Evolutionary conservation across 2,113 vertebrate species (phyloP).

Genomic region (Chlorodrepanis virens): DNA sequence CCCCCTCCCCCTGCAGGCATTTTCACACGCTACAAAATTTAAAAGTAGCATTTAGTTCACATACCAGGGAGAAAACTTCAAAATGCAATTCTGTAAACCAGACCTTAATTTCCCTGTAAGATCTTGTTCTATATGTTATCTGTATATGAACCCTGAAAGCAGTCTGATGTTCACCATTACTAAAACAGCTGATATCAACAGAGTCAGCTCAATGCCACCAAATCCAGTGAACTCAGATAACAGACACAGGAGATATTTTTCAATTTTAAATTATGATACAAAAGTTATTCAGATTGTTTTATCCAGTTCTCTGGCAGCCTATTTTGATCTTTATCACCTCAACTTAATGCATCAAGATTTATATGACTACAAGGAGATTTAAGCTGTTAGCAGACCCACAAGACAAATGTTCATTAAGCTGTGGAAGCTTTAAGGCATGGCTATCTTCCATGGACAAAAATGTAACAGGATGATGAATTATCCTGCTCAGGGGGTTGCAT

Average conservation of each 20-base stretch:
- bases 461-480: neutral
- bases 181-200: neutral
- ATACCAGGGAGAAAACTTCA: neutral
- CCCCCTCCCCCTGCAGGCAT: accelerated
- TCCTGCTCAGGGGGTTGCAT: neutral
- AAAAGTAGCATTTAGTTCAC: neutral
- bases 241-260: neutral
- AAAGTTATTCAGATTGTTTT: neutral
- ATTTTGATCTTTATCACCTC: neutral
- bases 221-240: neutral
- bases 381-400: neutral
- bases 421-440: neutral
- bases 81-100: neutral
- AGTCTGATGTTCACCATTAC: neutral
- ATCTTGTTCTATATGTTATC: neutral
- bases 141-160: neutral
- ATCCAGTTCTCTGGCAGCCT: neutral
- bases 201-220: neutral
- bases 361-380: neutral
- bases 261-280: neutral
- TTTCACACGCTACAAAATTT: neutral
- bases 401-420: conserved; percentile 22
- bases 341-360: neutral
- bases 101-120: neutral
- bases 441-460: neutral